Evolutionary conservation across 2,113 vertebrate species (phyloP).

Genomic region (Oceanodroma tethys): DNA sequence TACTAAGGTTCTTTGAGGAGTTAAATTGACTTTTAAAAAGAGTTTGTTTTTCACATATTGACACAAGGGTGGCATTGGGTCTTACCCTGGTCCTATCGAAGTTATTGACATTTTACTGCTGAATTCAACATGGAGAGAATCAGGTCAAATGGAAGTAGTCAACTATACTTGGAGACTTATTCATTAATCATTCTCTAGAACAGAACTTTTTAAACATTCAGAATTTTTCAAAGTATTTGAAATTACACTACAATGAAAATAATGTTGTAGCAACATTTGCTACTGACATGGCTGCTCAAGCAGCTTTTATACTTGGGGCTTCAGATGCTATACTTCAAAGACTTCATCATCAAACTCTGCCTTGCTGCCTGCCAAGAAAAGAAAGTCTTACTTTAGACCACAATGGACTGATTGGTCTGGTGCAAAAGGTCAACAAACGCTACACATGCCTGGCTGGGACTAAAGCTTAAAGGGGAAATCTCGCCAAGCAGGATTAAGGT

Average conservation of each 20-base stretch:
- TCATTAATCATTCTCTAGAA: not conserved
- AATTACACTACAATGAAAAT: not conserved
- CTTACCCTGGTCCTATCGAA: not conserved
- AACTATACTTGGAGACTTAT: not conserved
- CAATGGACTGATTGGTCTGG: constrained; percentile 31
- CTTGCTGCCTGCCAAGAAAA: constrained; percentile 51
- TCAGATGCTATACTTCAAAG: constrained; percentile 48
- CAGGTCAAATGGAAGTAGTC: not conserved
- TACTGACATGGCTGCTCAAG: not conserved
- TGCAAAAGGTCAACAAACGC: constrained; percentile 61
- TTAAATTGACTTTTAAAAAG: not conserved
- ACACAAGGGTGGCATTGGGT: not conserved
- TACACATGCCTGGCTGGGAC: constrained; percentile 14
- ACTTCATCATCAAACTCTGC: not conserved
- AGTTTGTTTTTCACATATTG: not conserved
- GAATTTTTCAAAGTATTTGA: not conserved
- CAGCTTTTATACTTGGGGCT: constrained; percentile 1
- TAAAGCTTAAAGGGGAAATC: constrained; percentile 28
- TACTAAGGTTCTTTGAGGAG: not conserved
- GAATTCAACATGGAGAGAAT: not conserved
- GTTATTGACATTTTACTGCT: not conserved
- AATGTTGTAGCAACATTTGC: not conserved
- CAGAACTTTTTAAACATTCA: not conserved
- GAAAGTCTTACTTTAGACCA: constrained; percentile 55
- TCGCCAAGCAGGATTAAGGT: constrained; percentile 24